phyloP scores from a whole-genome alignment of 2,888 invertebrate species.

The Torymus auratus region DNA sequence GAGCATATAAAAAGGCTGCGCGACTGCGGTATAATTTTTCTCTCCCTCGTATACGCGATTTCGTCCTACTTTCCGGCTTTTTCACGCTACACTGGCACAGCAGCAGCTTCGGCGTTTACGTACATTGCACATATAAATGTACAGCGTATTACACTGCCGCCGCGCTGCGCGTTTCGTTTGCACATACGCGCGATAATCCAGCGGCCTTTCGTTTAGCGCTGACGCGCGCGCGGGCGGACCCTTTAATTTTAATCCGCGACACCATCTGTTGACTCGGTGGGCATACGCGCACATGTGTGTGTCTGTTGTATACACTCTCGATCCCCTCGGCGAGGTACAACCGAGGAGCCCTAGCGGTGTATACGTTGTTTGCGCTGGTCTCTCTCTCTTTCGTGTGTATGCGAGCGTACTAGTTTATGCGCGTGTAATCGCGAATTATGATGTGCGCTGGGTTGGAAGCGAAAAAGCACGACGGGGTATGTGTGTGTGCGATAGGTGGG shows the following conservation, averaged over 20 bases:
- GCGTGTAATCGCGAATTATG: constrained; percentile 8
- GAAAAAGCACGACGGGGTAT: neutral
- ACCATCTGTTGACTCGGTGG: constrained; percentile 33
- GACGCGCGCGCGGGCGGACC: neutral
- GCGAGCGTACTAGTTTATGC: neutral
- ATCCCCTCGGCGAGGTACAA: too few relatives aligned
- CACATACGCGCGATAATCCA: constrained; percentile 12
- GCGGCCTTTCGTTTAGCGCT: neutral
- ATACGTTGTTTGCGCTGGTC: too few relatives aligned
- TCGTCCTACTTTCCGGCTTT: neutral
- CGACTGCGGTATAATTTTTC: constrained; percentile 10
- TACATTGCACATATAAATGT: too few relatives aligned
- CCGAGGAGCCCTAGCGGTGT: too few relatives aligned
- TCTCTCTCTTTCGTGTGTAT: neutral
- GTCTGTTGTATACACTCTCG: too few relatives aligned
- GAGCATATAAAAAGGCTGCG: too few relatives aligned
- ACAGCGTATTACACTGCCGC: too few relatives aligned
- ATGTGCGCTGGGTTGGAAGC: neutral
- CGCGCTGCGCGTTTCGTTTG: too few relatives aligned
- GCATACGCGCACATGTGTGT: neutral
- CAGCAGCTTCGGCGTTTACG: too few relatives aligned
- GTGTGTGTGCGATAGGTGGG: neutral
- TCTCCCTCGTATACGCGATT: neutral
- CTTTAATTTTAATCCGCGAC: constrained; percentile 37
- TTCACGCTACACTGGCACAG: neutral